Conservation (phyloP, 2,888 invertebrate genomes). For the Lepidocyrtoides sp. region DNA sequence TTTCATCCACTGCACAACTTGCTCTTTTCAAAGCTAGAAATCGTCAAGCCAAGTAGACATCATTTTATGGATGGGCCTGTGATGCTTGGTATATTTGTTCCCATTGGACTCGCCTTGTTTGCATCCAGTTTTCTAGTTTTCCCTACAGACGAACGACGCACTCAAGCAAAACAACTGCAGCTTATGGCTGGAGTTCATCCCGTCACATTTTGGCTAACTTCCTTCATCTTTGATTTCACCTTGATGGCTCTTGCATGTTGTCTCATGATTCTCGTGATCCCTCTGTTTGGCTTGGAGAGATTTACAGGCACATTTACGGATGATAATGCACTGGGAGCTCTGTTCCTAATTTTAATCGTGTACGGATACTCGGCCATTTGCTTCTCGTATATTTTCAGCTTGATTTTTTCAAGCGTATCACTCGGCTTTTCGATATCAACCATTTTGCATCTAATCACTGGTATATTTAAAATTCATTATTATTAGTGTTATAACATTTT, state of each 20-base stretch:
- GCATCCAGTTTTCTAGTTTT: conserved; percentile 76
- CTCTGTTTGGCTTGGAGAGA: conserved; percentile 71
- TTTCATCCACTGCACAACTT: conserved; percentile 81
- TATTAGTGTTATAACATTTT: too few species aligned
- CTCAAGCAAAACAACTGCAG: conserved; percentile 86
- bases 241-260: conserved; percentile 86
- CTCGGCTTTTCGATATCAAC: conserved; percentile 87
- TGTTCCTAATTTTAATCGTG: conserved; percentile 88
- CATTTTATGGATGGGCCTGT: conserved; percentile 66
- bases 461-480: too few species aligned
- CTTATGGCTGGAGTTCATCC: conserved; percentile 87
- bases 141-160: conserved; percentile 77
- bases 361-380: conserved; percentile 90
- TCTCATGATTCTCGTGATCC: conserved; percentile 85
- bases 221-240: conserved; percentile 87
- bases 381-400: conserved; percentile 89
- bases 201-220: conserved; percentile 87
- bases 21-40: conserved; percentile 79
- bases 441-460: conserved; percentile 85
- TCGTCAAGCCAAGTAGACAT: conserved; percentile 74
- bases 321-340: conserved; percentile 86
- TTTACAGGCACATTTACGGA: conserved; percentile 66
- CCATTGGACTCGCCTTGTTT: conserved; percentile 78
- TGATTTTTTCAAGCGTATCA: conserved; percentile 87
- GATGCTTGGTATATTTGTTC: conserved; percentile 75